phyloP scores from a whole-genome alignment of 1,140 invertebrate species.

The Drosophila watanabei region DNA sequence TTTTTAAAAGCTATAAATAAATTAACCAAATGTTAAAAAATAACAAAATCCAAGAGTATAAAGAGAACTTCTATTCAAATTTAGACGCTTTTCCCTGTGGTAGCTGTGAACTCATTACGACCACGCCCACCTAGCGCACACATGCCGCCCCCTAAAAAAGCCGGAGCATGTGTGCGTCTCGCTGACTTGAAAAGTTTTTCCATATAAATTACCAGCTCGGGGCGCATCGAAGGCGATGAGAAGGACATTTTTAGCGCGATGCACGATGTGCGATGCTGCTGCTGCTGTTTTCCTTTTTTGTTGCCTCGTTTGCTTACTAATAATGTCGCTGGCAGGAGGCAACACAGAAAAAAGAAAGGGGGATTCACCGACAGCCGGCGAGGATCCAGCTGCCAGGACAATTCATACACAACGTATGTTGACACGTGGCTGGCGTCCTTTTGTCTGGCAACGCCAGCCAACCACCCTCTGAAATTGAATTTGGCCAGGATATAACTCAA shows the following conservation, averaged over 20 bases:
- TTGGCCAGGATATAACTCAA: constrained; percentile 69
- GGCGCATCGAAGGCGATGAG: constrained; percentile 40
- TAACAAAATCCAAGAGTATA: neutral
- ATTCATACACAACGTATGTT: constrained; percentile 65
- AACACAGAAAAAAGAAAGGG: constrained; percentile 22
- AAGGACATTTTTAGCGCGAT: constrained; percentile 55
- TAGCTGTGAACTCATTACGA: constrained; percentile 43
- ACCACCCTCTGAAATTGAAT: constrained; percentile 68
- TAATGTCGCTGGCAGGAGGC: constrained; percentile 26
- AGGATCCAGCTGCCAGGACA: constrained; percentile 25
- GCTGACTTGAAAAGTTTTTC: constrained; percentile 59
- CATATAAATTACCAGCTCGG: constrained; percentile 70
- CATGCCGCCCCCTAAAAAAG: constrained; percentile 21
- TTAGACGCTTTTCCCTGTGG: neutral
- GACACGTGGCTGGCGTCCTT: constrained; percentile 48
- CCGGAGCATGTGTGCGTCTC: constrained; percentile 46
- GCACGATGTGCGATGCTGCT: constrained; percentile 7
- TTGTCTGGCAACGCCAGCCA: constrained; percentile 34
- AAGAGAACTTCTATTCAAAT: neutral
- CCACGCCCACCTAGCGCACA: constrained; percentile 42
- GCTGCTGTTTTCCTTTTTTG: constrained; percentile 19
- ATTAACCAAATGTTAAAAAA: neutral
- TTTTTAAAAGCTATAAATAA: too few relatives aligned
- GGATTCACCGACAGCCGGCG: constrained; percentile 10
- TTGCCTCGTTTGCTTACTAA: constrained; percentile 57